A percentile compares a stretch with the other conserved stretches of the same genome.
Evolutionary conservation across 2,113 vertebrate genomes (phyloP).

Genomic region (Crocuta crocuta): DNA sequence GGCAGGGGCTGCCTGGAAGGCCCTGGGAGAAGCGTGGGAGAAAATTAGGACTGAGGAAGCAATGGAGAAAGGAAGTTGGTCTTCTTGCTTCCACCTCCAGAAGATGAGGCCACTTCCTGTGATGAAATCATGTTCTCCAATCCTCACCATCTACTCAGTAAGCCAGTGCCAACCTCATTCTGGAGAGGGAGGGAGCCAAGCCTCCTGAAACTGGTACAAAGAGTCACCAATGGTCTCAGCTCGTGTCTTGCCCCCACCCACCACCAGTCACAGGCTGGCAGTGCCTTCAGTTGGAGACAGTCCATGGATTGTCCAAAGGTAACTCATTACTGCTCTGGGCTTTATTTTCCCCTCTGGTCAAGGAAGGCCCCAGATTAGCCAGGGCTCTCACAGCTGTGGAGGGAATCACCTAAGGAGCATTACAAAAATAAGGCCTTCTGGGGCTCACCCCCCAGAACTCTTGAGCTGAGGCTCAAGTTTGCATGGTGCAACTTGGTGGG

Average conservation of each 20-base stretch:
- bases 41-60: background rate
- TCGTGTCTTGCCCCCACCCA: background rate
- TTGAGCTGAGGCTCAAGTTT: background rate
- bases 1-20: fast-evolving
- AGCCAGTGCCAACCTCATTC: background rate
- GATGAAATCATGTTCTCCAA: background rate
- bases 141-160: fast-evolving
- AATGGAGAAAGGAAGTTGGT: background rate
- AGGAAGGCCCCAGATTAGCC: background rate
- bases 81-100: background rate
- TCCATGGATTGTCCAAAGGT: background rate
- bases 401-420: background rate
- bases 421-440: background rate
- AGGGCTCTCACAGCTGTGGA: background rate
- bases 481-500: fast-evolving
- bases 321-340: background rate
- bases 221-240: background rate
- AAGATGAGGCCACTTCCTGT: background rate
- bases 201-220: background rate
- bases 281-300: fast-evolving
- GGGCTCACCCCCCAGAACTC: no score
- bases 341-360: background rate
- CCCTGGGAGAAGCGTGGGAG: fast-evolving
- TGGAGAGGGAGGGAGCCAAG: background rate
- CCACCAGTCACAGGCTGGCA: background rate